Base-by-base conservation (phyloP, 1,140 invertebrate species). In the Solen grandis region DNA sequence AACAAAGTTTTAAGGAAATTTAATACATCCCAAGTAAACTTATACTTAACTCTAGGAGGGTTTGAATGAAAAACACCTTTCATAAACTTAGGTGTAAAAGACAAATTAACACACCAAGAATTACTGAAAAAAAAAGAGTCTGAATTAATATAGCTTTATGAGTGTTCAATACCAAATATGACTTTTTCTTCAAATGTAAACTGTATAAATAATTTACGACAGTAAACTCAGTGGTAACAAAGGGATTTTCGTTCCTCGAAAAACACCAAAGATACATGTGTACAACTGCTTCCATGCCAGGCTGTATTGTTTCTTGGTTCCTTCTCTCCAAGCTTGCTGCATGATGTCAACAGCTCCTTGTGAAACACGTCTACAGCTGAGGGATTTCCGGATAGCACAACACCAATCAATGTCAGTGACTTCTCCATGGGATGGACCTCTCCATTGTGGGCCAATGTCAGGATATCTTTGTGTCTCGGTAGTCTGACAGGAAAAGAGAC, bases 1-100 rank as follows among this genome's bases (percentile, higher is more conserved):
- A 54, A 35, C 19, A 66, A 41, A 22, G 19, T 36, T 29, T 22
- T 57, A 29, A 77, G 27, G 8, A 38, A 46, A 16, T n/a, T n/a
- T 10, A 13, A 16, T 50, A 54, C 41, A 19, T 65, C 31, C 60
- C 38, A 54, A 50, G 55, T 60, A 22, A 29, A 38, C 19, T 3
- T 2, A 29, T 73, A 73, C 31, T 29, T 60, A 41, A 25, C 29
- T 57, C 29, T 41, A 27, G 54, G 35, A n/a, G 70, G 54, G 25
- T 33, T 73, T 36, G 19, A 8, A 38, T 27, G 19, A 57, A 36
- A 57, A n/a, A 60, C 1, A 19, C 68, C 35, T 27, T 41, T 59
- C 69, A 59, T 72, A 31, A 72, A 72, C 41, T 35, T 69, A 8
- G 55, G 27, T n/a, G n/a, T n/a, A n/a, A n/a, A n/a, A n/a, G n/a